Conservation (phyloP, 2,113 vertebrate genomes). For the Lanius ludovicianus region DNA sequence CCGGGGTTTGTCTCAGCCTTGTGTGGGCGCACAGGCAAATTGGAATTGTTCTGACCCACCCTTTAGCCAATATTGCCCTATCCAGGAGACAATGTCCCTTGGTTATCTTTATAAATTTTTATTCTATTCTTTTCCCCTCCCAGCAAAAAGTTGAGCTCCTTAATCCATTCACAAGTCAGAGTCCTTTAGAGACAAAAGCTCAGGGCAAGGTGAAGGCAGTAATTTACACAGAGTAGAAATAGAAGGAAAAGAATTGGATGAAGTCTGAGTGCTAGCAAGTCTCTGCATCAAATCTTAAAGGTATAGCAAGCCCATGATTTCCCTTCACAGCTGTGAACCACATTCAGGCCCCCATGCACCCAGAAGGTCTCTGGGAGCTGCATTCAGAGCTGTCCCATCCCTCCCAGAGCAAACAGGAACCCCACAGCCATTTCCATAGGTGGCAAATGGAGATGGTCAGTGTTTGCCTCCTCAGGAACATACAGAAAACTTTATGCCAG, state of each 20-base stretch:
- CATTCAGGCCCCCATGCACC: neutral
- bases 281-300: neutral
- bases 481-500: neutral
- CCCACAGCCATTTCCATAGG: neutral
- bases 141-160: neutral
- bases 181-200: neutral
- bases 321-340: neutral
- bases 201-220: neutral
- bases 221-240: neutral
- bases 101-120: neutral
- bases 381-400: neutral
- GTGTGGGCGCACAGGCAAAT: neutral
- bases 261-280: neutral
- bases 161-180: neutral
- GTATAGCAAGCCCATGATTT: neutral
- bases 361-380: neutral
- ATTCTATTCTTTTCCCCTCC: neutral
- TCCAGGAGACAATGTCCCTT: neutral
- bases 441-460: neutral
- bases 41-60: neutral
- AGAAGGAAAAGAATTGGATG: neutral
- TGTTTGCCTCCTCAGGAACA: neutral
- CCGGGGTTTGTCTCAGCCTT: neutral
- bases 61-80: neutral
- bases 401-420: neutral